A percentile compares a stretch with the other conserved stretches of the same genome.
Conservation (phyloP, 2,888 invertebrate species). For the Eristalis arbustorum region DNA sequence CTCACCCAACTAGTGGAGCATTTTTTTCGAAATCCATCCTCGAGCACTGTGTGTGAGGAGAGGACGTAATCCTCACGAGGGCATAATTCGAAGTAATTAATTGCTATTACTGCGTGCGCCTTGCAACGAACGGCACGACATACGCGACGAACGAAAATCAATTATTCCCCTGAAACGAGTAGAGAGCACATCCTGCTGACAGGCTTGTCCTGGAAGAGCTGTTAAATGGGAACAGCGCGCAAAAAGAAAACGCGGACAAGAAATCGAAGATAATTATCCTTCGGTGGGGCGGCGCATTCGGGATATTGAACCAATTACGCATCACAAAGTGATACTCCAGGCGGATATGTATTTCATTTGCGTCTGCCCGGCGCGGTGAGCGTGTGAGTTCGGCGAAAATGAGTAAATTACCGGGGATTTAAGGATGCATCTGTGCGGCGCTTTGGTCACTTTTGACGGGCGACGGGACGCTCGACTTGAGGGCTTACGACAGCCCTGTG, state of each 20-base stretch:
- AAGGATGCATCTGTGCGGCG: background rate
- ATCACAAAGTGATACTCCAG: background rate
- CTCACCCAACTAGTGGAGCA: background rate
- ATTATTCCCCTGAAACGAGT: background rate
- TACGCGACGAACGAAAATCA: background rate
- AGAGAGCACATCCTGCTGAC: background rate
- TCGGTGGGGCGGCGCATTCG: background rate
- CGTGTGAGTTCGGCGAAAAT: background rate
- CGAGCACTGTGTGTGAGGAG: background rate
- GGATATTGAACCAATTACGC: conserved; percentile 15
- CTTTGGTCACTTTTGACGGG: background rate
- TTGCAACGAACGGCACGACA: background rate
- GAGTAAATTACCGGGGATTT: background rate
- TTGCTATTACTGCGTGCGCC: conserved; percentile 1
- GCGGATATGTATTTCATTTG: background rate
- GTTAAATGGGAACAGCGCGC: background rate
- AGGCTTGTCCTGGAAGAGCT: background rate
- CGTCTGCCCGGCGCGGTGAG: background rate
- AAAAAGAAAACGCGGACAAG: background rate
- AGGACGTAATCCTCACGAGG: background rate
- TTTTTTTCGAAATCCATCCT: too few species aligned
- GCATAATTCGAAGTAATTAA: conserved; percentile 22
- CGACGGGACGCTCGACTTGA: background rate
- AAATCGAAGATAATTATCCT: background rate
- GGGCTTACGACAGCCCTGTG: background rate